Evolutionary conservation across 2,797 vertebrate genomes (phyloP), one percentile per base, ranked within the genome.

Genomic region (Columba guinea): DNA sequence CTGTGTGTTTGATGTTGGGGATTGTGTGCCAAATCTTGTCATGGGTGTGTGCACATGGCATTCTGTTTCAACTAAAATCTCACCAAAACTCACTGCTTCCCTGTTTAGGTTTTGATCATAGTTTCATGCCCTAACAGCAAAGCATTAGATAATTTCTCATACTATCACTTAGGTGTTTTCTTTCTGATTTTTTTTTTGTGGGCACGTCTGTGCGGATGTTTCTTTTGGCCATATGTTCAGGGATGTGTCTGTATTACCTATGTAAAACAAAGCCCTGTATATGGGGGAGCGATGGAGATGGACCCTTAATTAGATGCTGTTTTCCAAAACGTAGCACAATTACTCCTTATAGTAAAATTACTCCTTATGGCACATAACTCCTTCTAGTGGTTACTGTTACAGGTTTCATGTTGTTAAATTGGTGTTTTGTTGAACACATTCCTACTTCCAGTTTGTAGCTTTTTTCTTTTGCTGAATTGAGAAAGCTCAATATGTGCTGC

Each of bases 141-240:
- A 64, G 8, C 22, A 34, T 52, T 55, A n/a, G 15, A 13, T 81
- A 58, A 51, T 68, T 91, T 62, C 17, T 90, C 3, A 19, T 35
- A 20, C 5, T 35, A 55, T 55, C 19, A 23, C 11, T 17, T 60
- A 28, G 15, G 12, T 19, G 3, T 34, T 74, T 90, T 70, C 23
- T 58, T 68, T 27, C 34, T 76, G 41, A 89, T 52, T 32, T 65
- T 76, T 84, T 44, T 37, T 37, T 37, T 37, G 7, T 37, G 76
- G 37, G 12, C 56, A 37, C 37, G 10, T 37, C 37, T 37, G 37
- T 37, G 37, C 12, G 12, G 37, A 37, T 37, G 37, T 37, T 37
- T 37, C 21, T 67, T 60, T 32, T 30, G 0, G 0, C 21, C 58
- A 0, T 49, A 9, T 22, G 5, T 53, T 87, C 68, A 71, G 46